Evolutionary conservation across 2,888 invertebrate genomes (phyloP), one percentile per base, ranked within the genome.

Genomic region (Zhuqinia jingwanae): DNA sequence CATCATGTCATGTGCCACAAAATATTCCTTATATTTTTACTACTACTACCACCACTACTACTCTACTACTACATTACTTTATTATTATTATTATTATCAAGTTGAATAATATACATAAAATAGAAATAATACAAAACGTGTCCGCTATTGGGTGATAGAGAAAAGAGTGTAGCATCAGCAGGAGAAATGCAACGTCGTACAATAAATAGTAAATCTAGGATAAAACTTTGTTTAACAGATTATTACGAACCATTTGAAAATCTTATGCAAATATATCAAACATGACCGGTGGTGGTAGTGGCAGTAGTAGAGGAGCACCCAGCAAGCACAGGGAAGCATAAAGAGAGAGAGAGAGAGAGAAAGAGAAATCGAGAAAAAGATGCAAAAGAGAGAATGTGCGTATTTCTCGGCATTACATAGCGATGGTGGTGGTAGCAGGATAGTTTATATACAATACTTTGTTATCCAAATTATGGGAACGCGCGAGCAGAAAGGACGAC

Each of bases 181-280:
- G 50, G 15, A 50, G 50, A 15, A n/a, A n/a, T 15, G n/a, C 10
- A 22, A 50, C 50, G 73, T 25, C 25, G 27, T 73, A 27, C 47
- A 73, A 27, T 50, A 73, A 73, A 50, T 73, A 53, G 50, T 73
- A 73, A 73, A 73, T 73, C 73, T 73, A 50, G 75, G 76, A 50
- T 79, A 30, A 73, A 80, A 75, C 85, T 70, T 85, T 80, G 85
- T 85, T 85, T 85, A 79, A 79, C 73, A 70, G 79, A 85, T 85
- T 85, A 85, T 85, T 85, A 85, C 85, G 75, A 79, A 73, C 85
- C 85, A 85, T 85, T 85, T 85, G 85, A 75, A 85, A 85, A 85
- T 85, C 75, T 80, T 80, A 85, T 79, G 79, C 85, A 85, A 85
- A 85, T 85, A 84, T 58, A 70, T 78, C 84, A 84, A 65, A 77